Base-by-base conservation (phyloP, 2,888 invertebrate species). In the Junonia oenone region DNA sequence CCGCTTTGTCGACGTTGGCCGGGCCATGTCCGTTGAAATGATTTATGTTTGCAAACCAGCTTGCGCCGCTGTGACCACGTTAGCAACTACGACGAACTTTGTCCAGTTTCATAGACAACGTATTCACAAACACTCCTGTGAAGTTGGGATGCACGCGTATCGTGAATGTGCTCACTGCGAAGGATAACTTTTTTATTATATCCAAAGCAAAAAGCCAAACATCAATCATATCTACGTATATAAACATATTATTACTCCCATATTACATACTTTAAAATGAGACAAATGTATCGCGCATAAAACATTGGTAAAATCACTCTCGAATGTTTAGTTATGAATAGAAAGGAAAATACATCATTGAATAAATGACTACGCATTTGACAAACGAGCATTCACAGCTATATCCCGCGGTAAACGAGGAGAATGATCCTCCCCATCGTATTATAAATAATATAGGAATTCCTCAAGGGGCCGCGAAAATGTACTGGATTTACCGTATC, bases 331-430 rank as follows among this genome's bases (percentile, higher is more conserved):
- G 63, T 61, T 65, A 66, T 71, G 71, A 71, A 69, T 71, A 68
- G 67, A 66, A 68, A 66, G 63, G 64, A 65, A 69, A 75, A 77
- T 73, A 80, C 76, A 80, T 81, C 86, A 81, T 86, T 82, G 80
- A 79, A 86, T 88, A 88, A 85, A 89, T 87, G 86, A 85, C 83
- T 83, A 82, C 81, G 79, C 85, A 84, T 89, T 88, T 88, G 86
- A 89, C 86, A 89, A 89, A 89, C 83, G 89, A 88, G 85, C 82
- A 83, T 85, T 82, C 84, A 75, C 80, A 78, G 81, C 83, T 82
- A 83, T 83, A 86, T 86, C 80, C 83, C 80, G 75, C 79, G 79
- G 83, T 85, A 81, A 81, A 81, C 81, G 83, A 78, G 75, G 76
- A 81, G 81, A 84, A 84, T 83, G 85, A 86, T 86, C 82, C 86